These are phyloP conservation scores for Embiotoca jacksoni DNA, from an alignment of 2,113 vertebrate genomes.

Conservation along the genomic window DNA sequence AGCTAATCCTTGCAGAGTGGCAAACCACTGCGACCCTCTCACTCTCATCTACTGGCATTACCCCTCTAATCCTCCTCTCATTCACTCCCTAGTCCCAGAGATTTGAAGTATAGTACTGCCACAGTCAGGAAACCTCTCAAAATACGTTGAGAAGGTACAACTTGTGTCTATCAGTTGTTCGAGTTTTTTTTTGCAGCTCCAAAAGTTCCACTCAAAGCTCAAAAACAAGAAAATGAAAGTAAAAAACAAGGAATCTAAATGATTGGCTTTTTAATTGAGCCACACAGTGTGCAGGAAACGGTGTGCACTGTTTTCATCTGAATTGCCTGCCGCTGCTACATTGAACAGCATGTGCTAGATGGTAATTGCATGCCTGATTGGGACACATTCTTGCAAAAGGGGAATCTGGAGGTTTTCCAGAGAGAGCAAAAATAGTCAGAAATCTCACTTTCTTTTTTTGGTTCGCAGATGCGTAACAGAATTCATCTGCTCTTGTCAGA, in stretches of 20 bases:
- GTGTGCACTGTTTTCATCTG: slow-evolving; percentile 57
- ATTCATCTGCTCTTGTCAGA: slow-evolving; percentile 58
- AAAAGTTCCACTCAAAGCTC: slow-evolving; percentile 1
- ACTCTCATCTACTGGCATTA: slow-evolving; percentile 86
- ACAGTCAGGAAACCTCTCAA: slow-evolving; percentile 60
- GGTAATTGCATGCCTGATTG: slow-evolving; percentile 78
- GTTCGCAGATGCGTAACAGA: slow-evolving; percentile 36
- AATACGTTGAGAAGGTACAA: slow-evolving; percentile 62
- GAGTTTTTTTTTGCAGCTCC: slow-evolving; percentile 7
- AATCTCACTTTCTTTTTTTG: slow-evolving; percentile 20
- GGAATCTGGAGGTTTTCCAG: slow-evolving; percentile 39
- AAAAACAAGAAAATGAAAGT: background rate
- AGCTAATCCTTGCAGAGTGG: slow-evolving; percentile 86
- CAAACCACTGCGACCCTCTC: slow-evolving; percentile 80
- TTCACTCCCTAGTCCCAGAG: slow-evolving; percentile 84
- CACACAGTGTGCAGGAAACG: slow-evolving; percentile 52
- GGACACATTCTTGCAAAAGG: slow-evolving; percentile 49
- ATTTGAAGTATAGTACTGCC: slow-evolving; percentile 80
- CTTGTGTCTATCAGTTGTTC: background rate
- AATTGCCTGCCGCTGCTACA: slow-evolving; percentile 55
- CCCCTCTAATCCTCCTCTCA: slow-evolving; percentile 86
- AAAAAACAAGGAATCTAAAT: slow-evolving; percentile 28
- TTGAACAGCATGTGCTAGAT: slow-evolving; percentile 63
- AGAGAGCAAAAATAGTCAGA: slow-evolving; percentile 46
- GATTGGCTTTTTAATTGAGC: slow-evolving; percentile 67